Percentiles rank a stretch among this genome's conserved stretches.
These are phyloP conservation scores for Fragariocoptes setiger DNA, from an alignment of 1,140 invertebrate genomes.

Conservation along the genomic window DNA sequence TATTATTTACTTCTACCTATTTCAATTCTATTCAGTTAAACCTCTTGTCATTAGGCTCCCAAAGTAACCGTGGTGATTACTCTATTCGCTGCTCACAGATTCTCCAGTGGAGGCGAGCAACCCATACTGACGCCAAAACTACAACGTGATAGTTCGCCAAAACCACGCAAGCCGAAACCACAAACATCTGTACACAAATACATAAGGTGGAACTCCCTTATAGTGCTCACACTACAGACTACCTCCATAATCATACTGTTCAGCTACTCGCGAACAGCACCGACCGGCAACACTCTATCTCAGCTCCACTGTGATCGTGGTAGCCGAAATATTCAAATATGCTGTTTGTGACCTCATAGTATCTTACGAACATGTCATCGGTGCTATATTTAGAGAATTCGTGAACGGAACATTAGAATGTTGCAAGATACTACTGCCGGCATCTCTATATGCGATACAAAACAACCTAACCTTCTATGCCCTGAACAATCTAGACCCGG, in stretches of 20 bases:
- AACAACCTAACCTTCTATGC: conserved; percentile 24
- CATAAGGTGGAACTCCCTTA: conserved; percentile 13
- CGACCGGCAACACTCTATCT: conserved; percentile 15
- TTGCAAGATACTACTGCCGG: conserved; percentile 19
- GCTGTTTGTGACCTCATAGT: conserved; percentile 18
- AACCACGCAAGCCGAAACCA: too few species aligned
- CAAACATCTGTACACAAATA: too few species aligned
- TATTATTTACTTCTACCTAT: too few species aligned
- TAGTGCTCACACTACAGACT: conserved; percentile 20
- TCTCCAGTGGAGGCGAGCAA: too few species aligned
- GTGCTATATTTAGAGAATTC: conserved; percentile 14
- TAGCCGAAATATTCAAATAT: conserved; percentile 20
- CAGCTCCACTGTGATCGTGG: conserved; percentile 21
- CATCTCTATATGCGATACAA: conserved; percentile 21
- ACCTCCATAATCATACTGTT: conserved; percentile 20
- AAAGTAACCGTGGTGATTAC: too few species aligned
- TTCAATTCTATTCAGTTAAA: too few species aligned
- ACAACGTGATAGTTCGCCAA: too few species aligned
- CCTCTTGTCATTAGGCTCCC: too few species aligned
- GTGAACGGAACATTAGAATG: conserved; percentile 16
- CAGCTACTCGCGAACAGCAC: conserved; percentile 18
- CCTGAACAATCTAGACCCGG: conserved; percentile 21
- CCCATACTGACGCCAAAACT: too few species aligned
- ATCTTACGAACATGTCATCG: conserved; percentile 12
- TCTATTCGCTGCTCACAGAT: too few species aligned